Percentiles rank a stretch among this genome's conserved stretches.
phyloP scores from a whole-genome alignment of 2,888 invertebrate species.

The Antheraea yamamai region DNA sequence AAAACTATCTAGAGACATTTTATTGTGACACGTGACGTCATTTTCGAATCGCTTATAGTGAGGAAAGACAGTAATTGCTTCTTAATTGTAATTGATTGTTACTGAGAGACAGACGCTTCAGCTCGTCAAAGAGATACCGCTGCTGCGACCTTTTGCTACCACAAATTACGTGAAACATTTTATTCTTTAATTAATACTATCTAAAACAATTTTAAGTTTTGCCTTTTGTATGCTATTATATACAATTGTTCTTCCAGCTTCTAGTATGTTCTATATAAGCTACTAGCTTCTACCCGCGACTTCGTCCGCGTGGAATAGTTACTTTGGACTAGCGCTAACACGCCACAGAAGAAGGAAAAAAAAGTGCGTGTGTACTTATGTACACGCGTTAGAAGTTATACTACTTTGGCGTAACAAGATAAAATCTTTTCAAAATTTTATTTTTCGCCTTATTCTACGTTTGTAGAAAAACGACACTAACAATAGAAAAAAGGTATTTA shows the following conservation, averaged over 20 bases:
- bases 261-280: too few relatives aligned
- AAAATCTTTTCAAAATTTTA: too few relatives aligned
- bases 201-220: background rate
- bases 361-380: too few relatives aligned
- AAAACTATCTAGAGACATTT: background rate
- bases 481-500: too few relatives aligned
- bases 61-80: background rate
- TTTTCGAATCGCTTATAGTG: background rate
- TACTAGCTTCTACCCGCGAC: too few relatives aligned
- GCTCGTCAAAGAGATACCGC: background rate
- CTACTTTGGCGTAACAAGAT: too few relatives aligned
- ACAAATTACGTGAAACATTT: background rate
- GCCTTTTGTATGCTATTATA: background rate
- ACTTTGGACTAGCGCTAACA: too few relatives aligned
- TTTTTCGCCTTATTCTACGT: too few relatives aligned
- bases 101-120: constrained; percentile 1
- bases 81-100: constrained; percentile 13
- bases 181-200: background rate
- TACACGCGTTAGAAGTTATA: too few relatives aligned
- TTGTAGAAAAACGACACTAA: too few relatives aligned
- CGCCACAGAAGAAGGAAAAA: too few relatives aligned
- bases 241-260: background rate
- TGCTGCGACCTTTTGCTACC: background rate
- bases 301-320: too few relatives aligned
- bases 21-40: background rate